phyloP scores from a whole-genome alignment of 2,797 vertebrate genomes.

The Lacerta agilis region DNA sequence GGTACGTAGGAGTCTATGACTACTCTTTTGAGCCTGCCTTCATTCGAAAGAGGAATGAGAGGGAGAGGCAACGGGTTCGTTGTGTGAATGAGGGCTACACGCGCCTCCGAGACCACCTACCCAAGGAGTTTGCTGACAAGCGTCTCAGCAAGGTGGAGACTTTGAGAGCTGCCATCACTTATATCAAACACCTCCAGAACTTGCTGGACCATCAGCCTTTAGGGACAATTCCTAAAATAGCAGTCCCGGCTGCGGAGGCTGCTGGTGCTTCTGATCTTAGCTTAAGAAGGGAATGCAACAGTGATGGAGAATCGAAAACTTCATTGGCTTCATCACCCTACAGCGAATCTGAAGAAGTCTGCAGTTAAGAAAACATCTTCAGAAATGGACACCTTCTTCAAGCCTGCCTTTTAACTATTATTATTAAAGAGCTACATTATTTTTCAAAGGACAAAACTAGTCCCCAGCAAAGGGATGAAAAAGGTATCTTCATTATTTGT shows the following conservation, averaged over 20 bases:
- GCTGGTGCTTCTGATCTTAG: not conserved
- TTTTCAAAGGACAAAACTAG: constrained; percentile 16
- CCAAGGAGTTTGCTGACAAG: constrained; percentile 85
- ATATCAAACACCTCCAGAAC: constrained; percentile 91
- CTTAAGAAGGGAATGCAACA: constrained; percentile 70
- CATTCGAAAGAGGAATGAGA: constrained; percentile 90
- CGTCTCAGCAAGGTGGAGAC: constrained; percentile 96
- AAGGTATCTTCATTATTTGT: constrained; percentile 28
- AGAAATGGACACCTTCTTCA: not conserved
- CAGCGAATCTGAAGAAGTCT: constrained; percentile 72
- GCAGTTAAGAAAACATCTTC: constrained; percentile 59
- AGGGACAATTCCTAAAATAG: constrained; percentile 51
- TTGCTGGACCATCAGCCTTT: constrained; percentile 81
- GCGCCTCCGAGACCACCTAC: constrained; percentile 89
- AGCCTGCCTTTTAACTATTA: not conserved
- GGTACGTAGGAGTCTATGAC: constrained; percentile 77
- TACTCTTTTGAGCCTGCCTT: constrained; percentile 88
- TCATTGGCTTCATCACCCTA: constrained; percentile 77
- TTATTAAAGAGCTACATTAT: not conserved
- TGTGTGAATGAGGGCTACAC: constrained; percentile 96
- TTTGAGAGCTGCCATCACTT: constrained; percentile 89
- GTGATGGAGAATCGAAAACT: constrained; percentile 79
- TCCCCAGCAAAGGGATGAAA: not conserved
- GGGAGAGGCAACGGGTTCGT: constrained; percentile 92
- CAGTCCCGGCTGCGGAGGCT: constrained; percentile 18